Evolutionary conservation across 1,140 invertebrate genomes (phyloP).

Genomic region (Drosophila baimaii): DNA sequence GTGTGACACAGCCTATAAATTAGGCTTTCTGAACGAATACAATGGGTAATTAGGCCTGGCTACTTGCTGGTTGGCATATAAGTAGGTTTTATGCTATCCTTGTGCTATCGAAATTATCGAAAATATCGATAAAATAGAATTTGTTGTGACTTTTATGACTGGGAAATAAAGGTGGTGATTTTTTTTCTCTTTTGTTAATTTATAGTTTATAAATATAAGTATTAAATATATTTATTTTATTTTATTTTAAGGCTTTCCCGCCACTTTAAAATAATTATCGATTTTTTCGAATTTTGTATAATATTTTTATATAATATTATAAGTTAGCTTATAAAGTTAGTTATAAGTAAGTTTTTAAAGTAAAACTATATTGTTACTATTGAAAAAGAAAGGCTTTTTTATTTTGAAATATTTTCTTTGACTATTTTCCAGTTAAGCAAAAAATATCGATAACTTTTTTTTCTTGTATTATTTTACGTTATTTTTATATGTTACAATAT

Average conservation of each 20-base stretch:
- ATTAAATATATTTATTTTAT: neutral
- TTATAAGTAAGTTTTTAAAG: too few species aligned
- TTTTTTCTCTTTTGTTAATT: neutral
- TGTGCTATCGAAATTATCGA: neutral
- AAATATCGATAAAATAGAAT: neutral
- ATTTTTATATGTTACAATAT: neutral
- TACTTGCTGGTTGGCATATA: neutral
- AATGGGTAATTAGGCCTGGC: constrained; percentile 14
- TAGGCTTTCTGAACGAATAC: neutral
- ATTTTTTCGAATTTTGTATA: too few species aligned
- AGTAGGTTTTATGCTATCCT: neutral
- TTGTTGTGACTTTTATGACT: neutral
- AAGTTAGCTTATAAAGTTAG: too few species aligned
- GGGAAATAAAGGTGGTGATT: too few species aligned
- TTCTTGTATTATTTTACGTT: neutral
- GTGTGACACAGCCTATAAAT: constrained; percentile 5
- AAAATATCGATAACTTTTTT: neutral
- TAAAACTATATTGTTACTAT: too few species aligned
- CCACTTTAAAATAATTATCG: too few species aligned
- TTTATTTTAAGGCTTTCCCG: too few species aligned
- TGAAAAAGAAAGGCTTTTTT: too few species aligned
- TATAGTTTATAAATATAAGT: neutral
- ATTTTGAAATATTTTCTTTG: too few species aligned
- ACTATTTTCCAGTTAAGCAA: too few species aligned
- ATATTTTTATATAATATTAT: too few species aligned